These are phyloP conservation scores for Anoplophora glabripennis DNA, from an alignment of 1,140 invertebrate genomes.

Conservation along the genomic window DNA sequence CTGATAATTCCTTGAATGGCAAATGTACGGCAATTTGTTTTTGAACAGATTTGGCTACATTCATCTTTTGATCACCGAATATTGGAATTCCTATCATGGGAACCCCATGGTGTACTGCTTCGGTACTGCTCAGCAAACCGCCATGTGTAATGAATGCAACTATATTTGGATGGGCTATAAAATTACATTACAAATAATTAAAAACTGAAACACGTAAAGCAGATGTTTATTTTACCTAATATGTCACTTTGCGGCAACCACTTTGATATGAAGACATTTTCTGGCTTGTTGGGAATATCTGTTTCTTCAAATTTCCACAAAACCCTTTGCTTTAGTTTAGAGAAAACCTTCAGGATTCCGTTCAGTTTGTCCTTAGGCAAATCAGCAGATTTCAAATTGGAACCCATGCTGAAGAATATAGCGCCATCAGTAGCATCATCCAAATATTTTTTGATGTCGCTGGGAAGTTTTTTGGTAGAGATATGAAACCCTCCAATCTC, in stretches of 20 bases:
- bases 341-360: slow-evolving; percentile 50
- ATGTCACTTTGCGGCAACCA: slow-evolving; percentile 64
- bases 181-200: background rate
- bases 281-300: slow-evolving; percentile 47
- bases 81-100: slow-evolving; percentile 52
- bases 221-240: slow-evolving; percentile 51
- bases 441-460: slow-evolving; percentile 40
- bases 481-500: slow-evolving; percentile 33
- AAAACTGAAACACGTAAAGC: background rate
- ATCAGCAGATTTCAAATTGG: slow-evolving; percentile 49
- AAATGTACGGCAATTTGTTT: slow-evolving; percentile 36
- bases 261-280: slow-evolving; percentile 51
- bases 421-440: slow-evolving; percentile 52
- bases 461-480: slow-evolving; percentile 18
- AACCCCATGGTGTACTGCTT: slow-evolving; percentile 52
- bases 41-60: slow-evolving; percentile 35
- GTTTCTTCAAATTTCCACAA: slow-evolving; percentile 60
- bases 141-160: slow-evolving; percentile 37
- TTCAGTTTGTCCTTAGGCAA: slow-evolving; percentile 48
- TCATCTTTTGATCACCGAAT: slow-evolving; percentile 41
- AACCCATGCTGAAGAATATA: slow-evolving; percentile 56
- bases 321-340: slow-evolving; percentile 54
- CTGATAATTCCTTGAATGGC: slow-evolving; percentile 39
- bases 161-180: slow-evolving; percentile 38
- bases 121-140: slow-evolving; percentile 40